Percentiles rank a stretch among this genome's conserved stretches.
These are phyloP conservation scores for Nesogale talazaci DNA, from an alignment of 2,113 vertebrate genomes.

Conservation along the genomic window DNA sequence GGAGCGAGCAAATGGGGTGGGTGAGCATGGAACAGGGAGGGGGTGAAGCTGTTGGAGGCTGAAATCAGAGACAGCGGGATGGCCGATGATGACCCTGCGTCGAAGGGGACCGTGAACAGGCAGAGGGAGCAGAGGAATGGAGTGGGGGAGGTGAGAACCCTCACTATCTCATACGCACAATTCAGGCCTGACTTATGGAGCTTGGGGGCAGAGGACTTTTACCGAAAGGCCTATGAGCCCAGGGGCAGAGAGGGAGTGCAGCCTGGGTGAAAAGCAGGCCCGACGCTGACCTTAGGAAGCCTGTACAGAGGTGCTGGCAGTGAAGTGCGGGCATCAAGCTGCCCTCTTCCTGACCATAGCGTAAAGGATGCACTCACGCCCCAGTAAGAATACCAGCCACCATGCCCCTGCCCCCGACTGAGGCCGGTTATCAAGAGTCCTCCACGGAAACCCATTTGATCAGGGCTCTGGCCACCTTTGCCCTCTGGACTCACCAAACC, in stretches of 20 bases:
- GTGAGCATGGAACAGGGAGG: not conserved
- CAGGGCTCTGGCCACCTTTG: rapidly evolving
- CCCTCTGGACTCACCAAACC: constrained; percentile 90
- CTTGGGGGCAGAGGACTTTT: no score
- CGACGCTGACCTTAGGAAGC: not conserved
- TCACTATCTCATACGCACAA: rapidly evolving
- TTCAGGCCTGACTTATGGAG: no score
- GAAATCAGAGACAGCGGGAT: not conserved
- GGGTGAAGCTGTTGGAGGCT: not conserved
- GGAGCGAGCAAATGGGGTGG: not conserved
- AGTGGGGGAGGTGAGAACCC: rapidly evolving
- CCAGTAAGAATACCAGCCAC: not conserved
- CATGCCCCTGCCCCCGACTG: no score
- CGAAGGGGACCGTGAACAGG: not conserved
- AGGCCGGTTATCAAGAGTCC: rapidly evolving
- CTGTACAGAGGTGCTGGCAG: not conserved
- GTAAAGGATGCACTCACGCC: not conserved
- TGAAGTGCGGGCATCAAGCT: not conserved
- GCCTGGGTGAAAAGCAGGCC: not conserved
- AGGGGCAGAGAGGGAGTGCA: rapidly evolving
- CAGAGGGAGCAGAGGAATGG: not conserved
- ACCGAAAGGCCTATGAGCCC: not conserved
- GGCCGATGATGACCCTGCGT: not conserved
- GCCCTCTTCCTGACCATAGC: not conserved
- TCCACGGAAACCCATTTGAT: rapidly evolving